Conservation (phyloP, 2,888 invertebrate genomes). For the Ischnura elegans region DNA sequence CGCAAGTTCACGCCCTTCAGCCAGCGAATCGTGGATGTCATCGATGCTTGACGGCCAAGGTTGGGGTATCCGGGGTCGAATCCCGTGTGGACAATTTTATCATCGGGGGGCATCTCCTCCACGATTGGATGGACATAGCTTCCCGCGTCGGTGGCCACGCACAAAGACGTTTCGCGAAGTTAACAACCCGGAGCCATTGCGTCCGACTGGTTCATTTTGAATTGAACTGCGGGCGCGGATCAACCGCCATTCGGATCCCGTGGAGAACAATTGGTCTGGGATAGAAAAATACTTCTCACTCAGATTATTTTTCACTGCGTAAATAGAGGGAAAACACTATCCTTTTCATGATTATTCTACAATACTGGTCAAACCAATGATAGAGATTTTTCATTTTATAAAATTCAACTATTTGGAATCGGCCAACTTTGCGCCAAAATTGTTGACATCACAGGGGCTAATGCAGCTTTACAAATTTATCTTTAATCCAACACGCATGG, state of each 20-base stretch:
- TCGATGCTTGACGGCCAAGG: background rate
- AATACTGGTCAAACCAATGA: too few species aligned
- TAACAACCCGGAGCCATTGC: background rate
- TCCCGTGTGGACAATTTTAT: background rate
- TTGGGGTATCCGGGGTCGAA: conserved; percentile 15
- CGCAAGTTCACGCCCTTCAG: background rate
- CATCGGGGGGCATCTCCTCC: background rate
- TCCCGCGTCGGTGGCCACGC: background rate
- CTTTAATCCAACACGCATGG: too few species aligned
- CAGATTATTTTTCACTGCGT: too few species aligned
- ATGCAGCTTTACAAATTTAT: too few species aligned
- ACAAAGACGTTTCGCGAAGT: background rate
- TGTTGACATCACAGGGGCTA: too few species aligned
- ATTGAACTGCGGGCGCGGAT: background rate
- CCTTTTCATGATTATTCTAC: too few species aligned
- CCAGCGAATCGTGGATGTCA: background rate
- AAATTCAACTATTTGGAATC: too few species aligned
- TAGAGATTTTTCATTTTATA: too few species aligned
- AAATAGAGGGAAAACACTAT: too few species aligned
- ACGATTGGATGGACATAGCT: background rate
- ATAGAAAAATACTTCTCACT: background rate
- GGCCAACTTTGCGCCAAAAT: too few species aligned
- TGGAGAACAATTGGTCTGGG: background rate
- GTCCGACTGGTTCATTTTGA: background rate
- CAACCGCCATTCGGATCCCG: background rate